Base-by-base conservation (phyloP, 2,113 vertebrate genomes). In the Colaptes auratus region DNA sequence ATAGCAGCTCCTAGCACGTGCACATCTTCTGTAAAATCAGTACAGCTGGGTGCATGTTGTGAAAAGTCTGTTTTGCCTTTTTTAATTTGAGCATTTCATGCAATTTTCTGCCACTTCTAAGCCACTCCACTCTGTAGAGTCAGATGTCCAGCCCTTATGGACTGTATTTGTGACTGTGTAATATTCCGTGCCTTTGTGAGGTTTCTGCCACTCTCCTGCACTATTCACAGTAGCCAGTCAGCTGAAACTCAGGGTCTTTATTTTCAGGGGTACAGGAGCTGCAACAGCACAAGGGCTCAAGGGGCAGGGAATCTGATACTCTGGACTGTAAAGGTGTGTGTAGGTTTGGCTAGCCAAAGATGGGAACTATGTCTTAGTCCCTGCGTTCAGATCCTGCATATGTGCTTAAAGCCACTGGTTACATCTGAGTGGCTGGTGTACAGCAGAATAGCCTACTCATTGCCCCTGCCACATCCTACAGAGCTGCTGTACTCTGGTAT, bases 361-460 rank as follows among this genome's bases (percentile, higher is more conserved):
- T 24, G 20, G 20, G 42, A 92, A 44, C 23, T 16, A 1, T 30
- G 17, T 35, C 25, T 23, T 42, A 10, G 42, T 59, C 31, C 36
- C 63, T 48, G 21, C 25, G 39, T 74, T 63, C 55, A 69, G 30
- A 52, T 52, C 35, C 42, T 21, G 9, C 28, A 28, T 19, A 27
- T 48, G 19, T 48, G 36, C 58, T 70, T 63, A 28, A 58, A 74
- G 61, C 17, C 35, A 9, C 48, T 69, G 39, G 15, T 73, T 35
- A 23, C 33, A 21, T 46, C 10, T 16, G 3, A 2, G 0, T 63
- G 36, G 21, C 12, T 70, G 33, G 17, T 2, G 0, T 33, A n/a
- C 20, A 9, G 28, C 16, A 42, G 30, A 42, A 31, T 4, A 73
- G 27, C 31, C 21, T 50, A 9, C 17, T 44, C 3, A 0, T 73